Conservation (phyloP, 2,797 vertebrate species). For the Bovichtus diacanthus region DNA sequence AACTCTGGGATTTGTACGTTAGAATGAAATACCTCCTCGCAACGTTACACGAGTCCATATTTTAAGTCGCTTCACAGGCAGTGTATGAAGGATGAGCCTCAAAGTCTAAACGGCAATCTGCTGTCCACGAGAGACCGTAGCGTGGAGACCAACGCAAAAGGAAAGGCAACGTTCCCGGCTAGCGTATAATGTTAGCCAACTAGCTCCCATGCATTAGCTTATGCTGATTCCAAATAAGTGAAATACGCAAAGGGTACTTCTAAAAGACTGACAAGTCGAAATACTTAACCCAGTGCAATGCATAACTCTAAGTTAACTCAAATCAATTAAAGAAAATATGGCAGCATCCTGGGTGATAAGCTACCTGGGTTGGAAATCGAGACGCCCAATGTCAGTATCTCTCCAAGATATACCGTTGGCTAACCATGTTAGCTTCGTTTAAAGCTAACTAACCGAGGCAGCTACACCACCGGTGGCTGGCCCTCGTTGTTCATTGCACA, state of each 20-base stretch:
- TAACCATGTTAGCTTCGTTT: slow-evolving; percentile 71
- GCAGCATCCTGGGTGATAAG: slow-evolving; percentile 50
- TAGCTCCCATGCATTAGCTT: slow-evolving; percentile 70
- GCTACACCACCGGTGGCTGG: slow-evolving; percentile 69
- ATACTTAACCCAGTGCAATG: slow-evolving; percentile 44
- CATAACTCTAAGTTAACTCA: slow-evolving; percentile 3
- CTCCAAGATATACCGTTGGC: slow-evolving; percentile 64
- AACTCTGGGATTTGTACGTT: background rate
- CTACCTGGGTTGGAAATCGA: slow-evolving; percentile 52
- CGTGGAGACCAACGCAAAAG: slow-evolving; percentile 20
- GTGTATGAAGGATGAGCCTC: slow-evolving; percentile 4
- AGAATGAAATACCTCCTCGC: slow-evolving; percentile 12
- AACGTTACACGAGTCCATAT: background rate
- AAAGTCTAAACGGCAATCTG: slow-evolving; percentile 4
- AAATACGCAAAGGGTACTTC: slow-evolving; percentile 44
- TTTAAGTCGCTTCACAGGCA: background rate
- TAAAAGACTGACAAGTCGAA: slow-evolving; percentile 58
- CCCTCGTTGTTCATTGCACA: slow-evolving; percentile 61
- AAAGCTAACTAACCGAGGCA: slow-evolving; percentile 68
- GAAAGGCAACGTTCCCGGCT: slow-evolving; percentile 41
- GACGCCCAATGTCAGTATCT: slow-evolving; percentile 70
- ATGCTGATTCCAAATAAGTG: slow-evolving; percentile 39
- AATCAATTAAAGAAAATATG: slow-evolving; percentile 23
- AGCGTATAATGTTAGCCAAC: slow-evolving; percentile 69
- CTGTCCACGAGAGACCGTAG: slow-evolving; percentile 23